A percentile compares a stretch with the other conserved stretches of the same genome.
phyloP scores from a whole-genome alignment of 2,888 invertebrate genomes.

The Eumacrocentrus americanus region DNA sequence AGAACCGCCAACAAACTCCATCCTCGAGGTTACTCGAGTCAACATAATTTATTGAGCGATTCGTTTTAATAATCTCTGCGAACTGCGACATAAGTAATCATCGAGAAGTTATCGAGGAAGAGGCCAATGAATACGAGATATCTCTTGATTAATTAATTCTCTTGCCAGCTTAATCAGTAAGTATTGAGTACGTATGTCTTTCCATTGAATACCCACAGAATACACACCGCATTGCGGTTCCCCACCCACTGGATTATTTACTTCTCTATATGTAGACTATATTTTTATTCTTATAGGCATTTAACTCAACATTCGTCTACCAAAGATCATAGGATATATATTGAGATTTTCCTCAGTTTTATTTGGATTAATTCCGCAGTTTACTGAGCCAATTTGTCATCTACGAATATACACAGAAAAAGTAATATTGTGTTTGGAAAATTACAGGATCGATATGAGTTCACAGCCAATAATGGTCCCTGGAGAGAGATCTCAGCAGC shows the following conservation, averaged over 20 bases:
- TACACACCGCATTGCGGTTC: slow-evolving; percentile 3
- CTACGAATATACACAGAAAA: too few relatives aligned
- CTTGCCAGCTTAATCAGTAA: too few relatives aligned
- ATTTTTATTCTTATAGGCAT: not conserved
- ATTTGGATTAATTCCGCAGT: not conserved
- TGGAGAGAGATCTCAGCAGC: slow-evolving; percentile 42
- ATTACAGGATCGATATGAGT: slow-evolving; percentile 45
- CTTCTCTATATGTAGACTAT: not conserved
- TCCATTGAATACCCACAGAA: not conserved
- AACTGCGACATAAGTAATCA: too few relatives aligned
- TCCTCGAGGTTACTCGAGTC: slow-evolving; percentile 16
- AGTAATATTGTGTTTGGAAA: not conserved
- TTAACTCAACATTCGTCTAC: not conserved
- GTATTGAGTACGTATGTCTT: too few relatives aligned
- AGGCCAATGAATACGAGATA: too few relatives aligned
- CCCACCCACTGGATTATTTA: slow-evolving; percentile 1
- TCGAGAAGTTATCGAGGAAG: too few relatives aligned
- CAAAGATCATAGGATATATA: not conserved
- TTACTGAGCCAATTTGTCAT: not conserved
- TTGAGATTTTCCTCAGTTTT: not conserved
- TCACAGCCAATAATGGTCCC: slow-evolving; percentile 59
- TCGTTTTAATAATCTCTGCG: too few relatives aligned
- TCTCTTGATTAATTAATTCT: too few relatives aligned
- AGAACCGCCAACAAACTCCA: slow-evolving; percentile 5
- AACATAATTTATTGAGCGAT: slow-evolving; percentile 15